These are phyloP conservation scores for Microplitis deprimator DNA, from an alignment of 2,888 invertebrate species.

Conservation along the genomic window DNA sequence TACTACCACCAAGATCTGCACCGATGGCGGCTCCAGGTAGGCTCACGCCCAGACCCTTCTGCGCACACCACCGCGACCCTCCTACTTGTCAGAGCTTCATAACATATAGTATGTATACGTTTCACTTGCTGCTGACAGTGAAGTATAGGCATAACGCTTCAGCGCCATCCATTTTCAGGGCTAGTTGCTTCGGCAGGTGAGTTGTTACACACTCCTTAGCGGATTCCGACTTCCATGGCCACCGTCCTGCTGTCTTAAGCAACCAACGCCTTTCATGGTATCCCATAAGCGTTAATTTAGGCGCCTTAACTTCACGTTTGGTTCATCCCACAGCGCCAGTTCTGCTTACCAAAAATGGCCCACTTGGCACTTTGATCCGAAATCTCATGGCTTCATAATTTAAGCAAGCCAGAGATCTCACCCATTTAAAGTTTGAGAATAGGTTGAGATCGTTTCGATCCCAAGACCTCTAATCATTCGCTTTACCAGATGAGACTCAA, in stretches of 20 bases:
- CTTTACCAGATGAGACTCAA: no score
- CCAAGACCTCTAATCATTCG: no score
- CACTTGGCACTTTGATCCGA: constrained; percentile 46
- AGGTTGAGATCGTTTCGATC: no score
- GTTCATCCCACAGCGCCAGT: constrained; percentile 53
- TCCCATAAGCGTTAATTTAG: constrained; percentile 66
- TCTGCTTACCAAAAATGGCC: constrained; percentile 50
- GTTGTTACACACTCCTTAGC: constrained; percentile 75
- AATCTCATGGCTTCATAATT: no score
- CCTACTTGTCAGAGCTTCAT: no score
- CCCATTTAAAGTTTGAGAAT: no score
- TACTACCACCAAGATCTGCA: constrained; percentile 76
- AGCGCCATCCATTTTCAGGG: constrained; percentile 80
- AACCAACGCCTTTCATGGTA: constrained; percentile 73
- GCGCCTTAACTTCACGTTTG: constrained; percentile 64
- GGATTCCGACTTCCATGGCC: constrained; percentile 82
- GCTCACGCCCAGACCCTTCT: constrained; percentile 67
- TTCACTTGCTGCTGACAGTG: no score
- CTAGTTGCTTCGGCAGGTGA: constrained; percentile 78
- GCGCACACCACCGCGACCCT: constrained; percentile 73
- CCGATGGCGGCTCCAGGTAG: constrained; percentile 67
- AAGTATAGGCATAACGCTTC: constrained; percentile 67
- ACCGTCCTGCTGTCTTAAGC: constrained; percentile 81
- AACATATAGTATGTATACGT: no score
- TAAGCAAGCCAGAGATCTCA: no score